These are phyloP conservation scores for Diadumene lineata DNA, from an alignment of 92 coral and sea anemone species.

Conservation along the genomic window DNA sequence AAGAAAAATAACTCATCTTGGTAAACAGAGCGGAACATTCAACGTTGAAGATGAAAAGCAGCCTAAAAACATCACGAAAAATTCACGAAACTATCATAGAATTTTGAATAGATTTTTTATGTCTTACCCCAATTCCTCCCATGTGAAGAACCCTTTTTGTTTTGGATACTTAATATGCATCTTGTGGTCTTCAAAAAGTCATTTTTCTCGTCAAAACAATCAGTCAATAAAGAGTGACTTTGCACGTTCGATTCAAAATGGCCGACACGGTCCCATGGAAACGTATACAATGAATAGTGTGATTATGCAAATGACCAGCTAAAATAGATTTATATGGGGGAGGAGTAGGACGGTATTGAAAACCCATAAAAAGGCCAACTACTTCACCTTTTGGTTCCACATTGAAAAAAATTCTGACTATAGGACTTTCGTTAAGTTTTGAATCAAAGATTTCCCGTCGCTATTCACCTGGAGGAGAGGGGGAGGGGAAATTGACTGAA, in stretches of 20 bases:
- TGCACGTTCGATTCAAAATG: slow-evolving; percentile 13
- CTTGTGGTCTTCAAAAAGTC: background rate
- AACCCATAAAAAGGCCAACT: background rate
- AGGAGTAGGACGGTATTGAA: background rate
- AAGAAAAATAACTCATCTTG: background rate
- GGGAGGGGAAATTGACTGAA: too few relatives aligned
- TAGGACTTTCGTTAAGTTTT: too few relatives aligned
- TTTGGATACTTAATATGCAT: slow-evolving; percentile 88
- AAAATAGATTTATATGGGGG: background rate
- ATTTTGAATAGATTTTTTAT: background rate
- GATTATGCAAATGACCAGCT: background rate
- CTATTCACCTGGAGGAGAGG: too few relatives aligned
- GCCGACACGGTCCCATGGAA: slow-evolving; percentile 26
- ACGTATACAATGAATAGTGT: slow-evolving; percentile 12
- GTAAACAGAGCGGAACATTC: background rate
- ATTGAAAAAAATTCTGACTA: too few relatives aligned
- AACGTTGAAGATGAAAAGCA: background rate
- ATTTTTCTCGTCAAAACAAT: background rate
- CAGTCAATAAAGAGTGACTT: background rate
- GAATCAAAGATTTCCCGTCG: too few relatives aligned
- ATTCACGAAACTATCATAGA: background rate
- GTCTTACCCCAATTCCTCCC: slow-evolving; percentile 78
- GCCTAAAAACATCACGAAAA: background rate
- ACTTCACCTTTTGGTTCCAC: too few relatives aligned
- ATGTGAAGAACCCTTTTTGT: slow-evolving; percentile 62